These are phyloP conservation scores for Takifugu ocellatus DNA, from an alignment of 2,797 vertebrate species.

Conservation along the genomic window DNA sequence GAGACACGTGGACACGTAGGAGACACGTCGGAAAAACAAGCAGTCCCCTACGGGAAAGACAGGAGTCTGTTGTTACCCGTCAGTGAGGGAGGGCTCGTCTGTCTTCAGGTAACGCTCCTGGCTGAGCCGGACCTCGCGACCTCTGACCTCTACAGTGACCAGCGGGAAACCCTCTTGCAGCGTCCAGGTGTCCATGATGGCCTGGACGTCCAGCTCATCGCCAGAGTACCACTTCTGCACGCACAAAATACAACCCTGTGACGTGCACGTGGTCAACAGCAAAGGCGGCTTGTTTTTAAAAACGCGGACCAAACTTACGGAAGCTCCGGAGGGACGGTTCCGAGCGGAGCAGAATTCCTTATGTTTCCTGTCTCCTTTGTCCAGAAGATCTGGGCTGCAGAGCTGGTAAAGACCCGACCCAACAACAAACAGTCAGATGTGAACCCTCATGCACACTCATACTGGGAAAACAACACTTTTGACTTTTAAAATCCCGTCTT, in stretches of 20 bases:
- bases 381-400: conserved; percentile 69
- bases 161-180: conserved; percentile 91
- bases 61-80: conserved; percentile 63
- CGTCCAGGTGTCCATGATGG: conserved; percentile 92
- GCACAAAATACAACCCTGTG: background rate
- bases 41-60: no score
- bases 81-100: conserved; percentile 50
- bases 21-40: background rate
- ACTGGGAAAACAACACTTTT: background rate
- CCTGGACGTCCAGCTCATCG: conserved; percentile 78
- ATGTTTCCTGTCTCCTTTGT: conserved; percentile 52
- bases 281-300: background rate
- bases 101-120: conserved; percentile 85
- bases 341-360: conserved; percentile 74
- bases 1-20: background rate
- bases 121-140: conserved; percentile 78
- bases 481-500: no score
- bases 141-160: conserved; percentile 81
- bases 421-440: no score
- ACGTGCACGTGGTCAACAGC: background rate
- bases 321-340: conserved; percentile 50
- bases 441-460: background rate
- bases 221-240: conserved; percentile 80
- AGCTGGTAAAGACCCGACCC: conserved; percentile 61
- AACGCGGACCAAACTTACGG: conserved; percentile 61